Evolutionary conservation across 2,797 vertebrate species (phyloP).

Genomic region (Muraenolepis orangiensis): DNA sequence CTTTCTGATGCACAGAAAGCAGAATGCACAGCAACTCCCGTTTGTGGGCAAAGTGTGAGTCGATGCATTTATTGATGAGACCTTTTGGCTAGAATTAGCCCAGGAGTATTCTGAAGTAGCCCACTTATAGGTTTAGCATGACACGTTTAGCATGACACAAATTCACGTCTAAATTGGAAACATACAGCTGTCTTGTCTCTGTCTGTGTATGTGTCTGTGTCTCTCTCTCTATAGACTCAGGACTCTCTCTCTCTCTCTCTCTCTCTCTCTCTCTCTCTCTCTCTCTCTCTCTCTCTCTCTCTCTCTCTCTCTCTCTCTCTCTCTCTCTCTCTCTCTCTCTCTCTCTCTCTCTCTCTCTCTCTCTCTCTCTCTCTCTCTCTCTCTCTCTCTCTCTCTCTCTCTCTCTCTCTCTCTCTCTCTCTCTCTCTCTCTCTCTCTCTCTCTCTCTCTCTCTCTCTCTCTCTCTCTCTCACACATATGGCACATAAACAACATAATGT

Average conservation of each 20-base stretch:
- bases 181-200: slow-evolving; percentile 52
- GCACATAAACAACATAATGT: neutral
- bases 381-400: too few species aligned
- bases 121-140: too few species aligned
- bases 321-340: neutral
- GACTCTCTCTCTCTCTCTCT: too few species aligned
- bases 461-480: neutral
- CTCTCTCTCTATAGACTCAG: too few species aligned
- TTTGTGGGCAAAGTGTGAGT: neutral
- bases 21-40: neutral
- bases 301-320: neutral
- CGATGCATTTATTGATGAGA: neutral
- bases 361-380: too few species aligned
- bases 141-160: too few species aligned
- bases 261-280: too few species aligned
- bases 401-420: neutral
- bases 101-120: too few species aligned
- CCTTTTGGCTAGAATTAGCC: too few species aligned
- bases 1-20: neutral
- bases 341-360: too few species aligned
- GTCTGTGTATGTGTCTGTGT: too few species aligned
- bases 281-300: neutral
- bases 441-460: neutral
- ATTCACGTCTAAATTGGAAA: slow-evolving; percentile 62
- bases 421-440: neutral